Base-by-base conservation (phyloP, 2,797 vertebrate species). In the Gymnopithys bicolor region DNA sequence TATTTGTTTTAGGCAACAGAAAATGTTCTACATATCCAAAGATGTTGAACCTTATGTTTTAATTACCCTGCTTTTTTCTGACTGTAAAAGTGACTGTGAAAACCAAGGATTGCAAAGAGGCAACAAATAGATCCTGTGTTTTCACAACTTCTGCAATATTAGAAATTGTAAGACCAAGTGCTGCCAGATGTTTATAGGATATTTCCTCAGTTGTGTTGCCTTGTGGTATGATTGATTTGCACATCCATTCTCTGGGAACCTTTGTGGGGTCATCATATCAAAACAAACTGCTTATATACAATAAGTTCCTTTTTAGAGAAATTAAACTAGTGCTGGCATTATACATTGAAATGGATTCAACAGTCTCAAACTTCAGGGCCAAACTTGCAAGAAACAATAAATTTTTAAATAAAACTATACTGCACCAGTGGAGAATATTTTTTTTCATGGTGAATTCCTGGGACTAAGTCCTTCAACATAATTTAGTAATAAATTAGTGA, bases 1-100 rank as follows among this genome's bases (percentile, higher is more conserved):
- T 98, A 98, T 97, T 98, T 98, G 97, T 98, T 98, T 98, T 98
- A 98, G 97, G 97, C 95, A 98, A 97, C 71, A 93, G 94, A 98
- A 97, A 98, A 96, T 96, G 97, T 98, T 98, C 96, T 97, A 97
- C 97, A 97, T 97, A 97, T 97, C 97, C 96, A 98, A 98, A 97
- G 97, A 98, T 97, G 96, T 97, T 98, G 96, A 97, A 98, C 95
- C 97, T 97, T 97, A 97, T 97, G 96, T 97, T 98, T 88, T 97
- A 97, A 98, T 97, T 97, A 97, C 95, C 79, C 95, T 71, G 82
- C 0, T 91, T 91, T 98, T 96, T 97, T 97, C 94, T 86, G 89
- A 96, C 87, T 68, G 75, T 97, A 97, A 97, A 97, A 96, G 63
- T 41, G 39, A 52, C 94, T 96, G 87, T 87, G 96, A 96, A 97